Evolutionary conservation across 92 coral and sea anemone species (phyloP), one percentile per base, ranked within the genome.

Genomic region (Epizoanthus illoricatus): DNA sequence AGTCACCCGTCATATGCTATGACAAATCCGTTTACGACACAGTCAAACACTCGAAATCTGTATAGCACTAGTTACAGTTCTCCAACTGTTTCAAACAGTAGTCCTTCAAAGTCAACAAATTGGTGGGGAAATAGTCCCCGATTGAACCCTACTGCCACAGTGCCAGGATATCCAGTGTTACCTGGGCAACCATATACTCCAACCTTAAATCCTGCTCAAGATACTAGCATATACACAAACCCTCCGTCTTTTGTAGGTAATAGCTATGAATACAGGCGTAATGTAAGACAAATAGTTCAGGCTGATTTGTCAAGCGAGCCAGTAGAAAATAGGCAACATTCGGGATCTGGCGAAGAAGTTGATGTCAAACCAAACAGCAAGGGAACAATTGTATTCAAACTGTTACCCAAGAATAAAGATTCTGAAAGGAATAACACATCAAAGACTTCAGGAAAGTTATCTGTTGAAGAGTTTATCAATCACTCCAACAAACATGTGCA

Each of bases 71-170:
- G 23, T n/a, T 15, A 75, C 56, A 40, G 15, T 8, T 23, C n/a
- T 3, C 66, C 43, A 43, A 20, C 33, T 17, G 24, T 43, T 7
- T 21, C 33, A 19, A 63, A 63, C 21, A 19, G 56, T 41, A 5
- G 5, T 19, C 71, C 58, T 4, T 15, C 3, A 20, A 9, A 19
- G 24, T 63, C 71, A 43, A 41, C 45, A 21, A 42, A 12, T 5
- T 78, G 70, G 70, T 78, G 82, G 82, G 82, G 71, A 20, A 66
- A 45, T 58, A 78, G 71, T 55, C 71, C 70, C 24, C 45, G 71
- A 3, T 21, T 21, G 42, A 63, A 66, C 9, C 47, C 61, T 10
- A 9, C 56, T 52, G 56, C 56, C 56, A 0, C 56, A 52, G 54
- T 12, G 10, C 45, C 67, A 20, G 20, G 23, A 45, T 19, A 16